Conservation (phyloP, 1,140 invertebrate genomes). For the Heliconius congener region DNA sequence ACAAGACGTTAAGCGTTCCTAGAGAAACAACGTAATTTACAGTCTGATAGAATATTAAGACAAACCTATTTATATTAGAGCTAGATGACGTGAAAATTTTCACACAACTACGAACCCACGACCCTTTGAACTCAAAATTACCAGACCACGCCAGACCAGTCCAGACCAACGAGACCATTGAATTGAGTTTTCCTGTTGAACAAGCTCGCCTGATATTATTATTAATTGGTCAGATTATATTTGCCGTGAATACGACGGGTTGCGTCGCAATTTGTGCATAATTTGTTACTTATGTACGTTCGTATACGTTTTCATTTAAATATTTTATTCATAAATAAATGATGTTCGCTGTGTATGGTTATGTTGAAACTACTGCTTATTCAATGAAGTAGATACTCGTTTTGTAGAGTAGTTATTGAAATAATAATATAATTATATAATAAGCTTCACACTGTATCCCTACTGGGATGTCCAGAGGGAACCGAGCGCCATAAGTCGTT, state of each 20-base stretch:
- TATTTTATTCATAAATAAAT: conserved; percentile 14
- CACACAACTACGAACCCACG: conserved; percentile 14
- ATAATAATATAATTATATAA: no score
- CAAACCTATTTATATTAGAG: not conserved
- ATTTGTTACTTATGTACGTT: conserved; percentile 13
- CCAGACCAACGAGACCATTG: conserved; percentile 17
- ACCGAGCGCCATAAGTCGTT: no score
- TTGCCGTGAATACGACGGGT: not conserved
- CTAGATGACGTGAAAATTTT: conserved; percentile 3
- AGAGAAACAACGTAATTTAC: not conserved
- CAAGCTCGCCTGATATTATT: conserved; percentile 29
- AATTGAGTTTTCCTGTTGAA: conserved; percentile 32
- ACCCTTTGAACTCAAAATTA: conserved; percentile 18
- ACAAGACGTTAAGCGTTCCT: not conserved
- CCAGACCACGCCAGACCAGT: conserved; percentile 8
- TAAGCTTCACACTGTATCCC: no score
- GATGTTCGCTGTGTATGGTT: not conserved
- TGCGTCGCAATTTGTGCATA: conserved; percentile 16
- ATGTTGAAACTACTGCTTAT: not conserved
- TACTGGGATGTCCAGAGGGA: no score
- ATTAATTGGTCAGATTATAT: conserved; percentile 31
- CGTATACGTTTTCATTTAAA: conserved; percentile 3
- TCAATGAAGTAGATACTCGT: not conserved
- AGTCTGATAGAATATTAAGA: conserved; percentile 3
- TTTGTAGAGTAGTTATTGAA: not conserved